Evolutionary conservation across 2,888 invertebrate species (phyloP).

Genomic region (Drosophila buzzatii): DNA sequence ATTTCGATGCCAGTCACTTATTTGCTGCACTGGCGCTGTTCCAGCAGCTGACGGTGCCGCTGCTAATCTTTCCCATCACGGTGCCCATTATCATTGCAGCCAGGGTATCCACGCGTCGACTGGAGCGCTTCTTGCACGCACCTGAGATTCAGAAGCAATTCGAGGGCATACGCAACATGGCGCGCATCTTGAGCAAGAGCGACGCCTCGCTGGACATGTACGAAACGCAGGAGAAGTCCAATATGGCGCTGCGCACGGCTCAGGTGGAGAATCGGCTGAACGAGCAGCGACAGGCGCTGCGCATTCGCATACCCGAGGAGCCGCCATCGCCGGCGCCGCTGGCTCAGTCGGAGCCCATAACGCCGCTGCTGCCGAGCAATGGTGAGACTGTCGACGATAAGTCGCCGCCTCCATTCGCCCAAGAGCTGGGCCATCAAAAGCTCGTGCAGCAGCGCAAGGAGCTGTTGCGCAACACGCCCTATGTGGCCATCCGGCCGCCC

Average conservation of each 20-base stretch:
- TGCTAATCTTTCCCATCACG: constrained; percentile 92
- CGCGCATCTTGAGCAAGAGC: constrained; percentile 84
- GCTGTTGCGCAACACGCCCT: constrained; percentile 78
- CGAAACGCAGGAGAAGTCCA: constrained; percentile 74
- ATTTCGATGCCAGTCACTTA: constrained; percentile 89
- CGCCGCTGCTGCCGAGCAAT: constrained; percentile 60
- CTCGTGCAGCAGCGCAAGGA: constrained; percentile 76
- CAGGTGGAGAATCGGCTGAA: constrained; percentile 64
- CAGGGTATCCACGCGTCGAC: constrained; percentile 89
- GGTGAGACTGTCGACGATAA: constrained; percentile 45
- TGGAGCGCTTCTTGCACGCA: constrained; percentile 90
- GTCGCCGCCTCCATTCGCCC: constrained; percentile 26
- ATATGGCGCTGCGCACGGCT: constrained; percentile 65
- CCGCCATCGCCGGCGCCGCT: constrained; percentile 61
- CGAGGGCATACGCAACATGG: constrained; percentile 85
- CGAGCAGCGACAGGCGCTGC: constrained; percentile 72
- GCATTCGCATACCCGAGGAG: constrained; percentile 63
- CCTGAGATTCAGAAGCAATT: constrained; percentile 87
- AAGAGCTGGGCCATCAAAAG: constrained; percentile 61
- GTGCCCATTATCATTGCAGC: constrained; percentile 92
- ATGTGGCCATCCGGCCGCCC: constrained; percentile 79
- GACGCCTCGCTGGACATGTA: constrained; percentile 85
- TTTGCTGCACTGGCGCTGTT: constrained; percentile 93
- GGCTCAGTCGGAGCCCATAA: constrained; percentile 77
- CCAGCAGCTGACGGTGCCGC: constrained; percentile 92